These are phyloP conservation scores for Gallinago nigripennis DNA, from an alignment of 2,797 vertebrate species.

Conservation along the genomic window DNA sequence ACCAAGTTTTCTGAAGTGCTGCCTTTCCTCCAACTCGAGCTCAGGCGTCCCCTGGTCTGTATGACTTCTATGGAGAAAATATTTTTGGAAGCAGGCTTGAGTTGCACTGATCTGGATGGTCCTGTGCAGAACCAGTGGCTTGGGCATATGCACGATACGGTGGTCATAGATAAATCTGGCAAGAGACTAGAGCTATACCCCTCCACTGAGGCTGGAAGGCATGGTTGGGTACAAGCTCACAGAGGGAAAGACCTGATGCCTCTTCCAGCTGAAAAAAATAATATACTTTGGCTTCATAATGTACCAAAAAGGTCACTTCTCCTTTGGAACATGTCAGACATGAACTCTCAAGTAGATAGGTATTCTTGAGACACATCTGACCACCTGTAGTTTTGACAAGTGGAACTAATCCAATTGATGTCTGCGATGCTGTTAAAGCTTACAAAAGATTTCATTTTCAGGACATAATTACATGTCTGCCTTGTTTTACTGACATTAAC, in stretches of 20 bases:
- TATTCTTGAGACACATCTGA: neutral
- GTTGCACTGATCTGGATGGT: neutral
- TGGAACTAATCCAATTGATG: neutral
- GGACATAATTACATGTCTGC: neutral
- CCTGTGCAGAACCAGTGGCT: neutral
- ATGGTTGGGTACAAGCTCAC: neutral
- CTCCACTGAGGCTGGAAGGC: fast-evolving
- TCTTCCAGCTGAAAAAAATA: neutral
- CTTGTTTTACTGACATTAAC: neutral
- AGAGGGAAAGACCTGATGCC: neutral
- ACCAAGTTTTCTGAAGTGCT: neutral
- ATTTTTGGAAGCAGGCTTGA: neutral
- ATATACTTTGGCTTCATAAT: neutral
- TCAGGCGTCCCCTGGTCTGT: neutral
- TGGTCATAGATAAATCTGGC: neutral
- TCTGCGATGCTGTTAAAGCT: neutral
- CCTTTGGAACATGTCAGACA: neutral
- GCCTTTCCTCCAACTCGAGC: neutral
- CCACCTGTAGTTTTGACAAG: neutral
- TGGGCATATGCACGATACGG: neutral
- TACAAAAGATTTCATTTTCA: conserved; percentile 24
- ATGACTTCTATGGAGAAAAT: neutral
- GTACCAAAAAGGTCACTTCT: neutral
- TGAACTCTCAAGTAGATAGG: neutral
- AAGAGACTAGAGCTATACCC: neutral